phyloP scores from a whole-genome alignment of 1,140 invertebrate genomes.

The Colletes gigas region DNA sequence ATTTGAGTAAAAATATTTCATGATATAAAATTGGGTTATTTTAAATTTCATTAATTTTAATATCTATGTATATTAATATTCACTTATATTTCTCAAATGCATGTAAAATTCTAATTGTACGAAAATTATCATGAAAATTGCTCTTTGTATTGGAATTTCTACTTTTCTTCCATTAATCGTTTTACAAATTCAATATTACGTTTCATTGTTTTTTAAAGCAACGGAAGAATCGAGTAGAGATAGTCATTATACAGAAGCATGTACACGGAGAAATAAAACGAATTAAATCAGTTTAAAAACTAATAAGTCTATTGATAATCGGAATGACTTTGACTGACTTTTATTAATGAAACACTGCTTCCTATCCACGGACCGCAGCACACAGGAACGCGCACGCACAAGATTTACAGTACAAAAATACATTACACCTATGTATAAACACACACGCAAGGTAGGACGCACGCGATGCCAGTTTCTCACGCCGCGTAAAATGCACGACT shows the following conservation, averaged over 20 bases:
- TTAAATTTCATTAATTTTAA: background rate
- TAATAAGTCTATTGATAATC: too few species aligned
- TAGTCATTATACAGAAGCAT: background rate
- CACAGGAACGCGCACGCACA: too few species aligned
- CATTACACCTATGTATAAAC: background rate
- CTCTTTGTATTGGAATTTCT: too few species aligned
- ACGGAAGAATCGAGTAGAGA: background rate
- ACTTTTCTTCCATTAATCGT: too few species aligned
- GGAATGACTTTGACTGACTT: constrained; percentile 18
- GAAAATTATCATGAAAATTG: too few species aligned
- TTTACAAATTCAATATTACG: too few species aligned
- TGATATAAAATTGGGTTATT: background rate
- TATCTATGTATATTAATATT: too few species aligned
- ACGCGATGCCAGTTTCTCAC: background rate
- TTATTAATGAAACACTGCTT: background rate
- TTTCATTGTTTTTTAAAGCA: background rate
- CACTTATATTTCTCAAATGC: too few species aligned
- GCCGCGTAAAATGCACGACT: background rate
- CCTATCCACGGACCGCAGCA: background rate
- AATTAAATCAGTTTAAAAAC: background rate
- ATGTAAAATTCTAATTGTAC: too few species aligned
- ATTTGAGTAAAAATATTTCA: background rate
- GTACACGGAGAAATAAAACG: background rate
- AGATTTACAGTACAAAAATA: constrained; percentile 29
- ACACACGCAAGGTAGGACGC: background rate